Base-by-base conservation (phyloP, 2,888 invertebrate species). In the Hirudinaria manillensis region DNA sequence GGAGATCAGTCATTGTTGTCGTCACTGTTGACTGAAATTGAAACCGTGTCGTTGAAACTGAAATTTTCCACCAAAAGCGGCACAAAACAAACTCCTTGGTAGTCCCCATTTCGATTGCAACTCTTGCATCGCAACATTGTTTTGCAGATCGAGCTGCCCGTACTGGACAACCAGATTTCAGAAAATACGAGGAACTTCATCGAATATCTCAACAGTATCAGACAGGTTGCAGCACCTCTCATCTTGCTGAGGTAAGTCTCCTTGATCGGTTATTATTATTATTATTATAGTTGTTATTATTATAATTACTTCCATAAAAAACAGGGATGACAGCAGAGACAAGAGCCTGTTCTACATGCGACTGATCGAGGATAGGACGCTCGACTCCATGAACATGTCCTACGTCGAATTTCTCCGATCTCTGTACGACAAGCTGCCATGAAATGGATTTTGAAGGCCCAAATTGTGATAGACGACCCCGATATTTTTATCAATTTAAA, bases 401-500 rank as follows among this genome's bases (percentile, higher is more conserved):
- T 98, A 98, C 88, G 93, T 94, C 86, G 98, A 99, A 89, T 99
- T 99, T 88, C 89, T 99, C 85, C 96, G 98, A 87, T 94, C 96
- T 87, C 77, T 87, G 19, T n/a, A 66, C 29, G 55, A 72, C 32
- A 27, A 27, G 19, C 29, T 61, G 61, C 13, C 13, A 1, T 24
- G 10, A 61, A 1, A 61, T 29, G 1, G 61, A 61, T 7, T 19
- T 16, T n/a, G 61, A 61, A 13, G 7, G n/a, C 1, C 4, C 61
- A 29, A 13, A 61, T 45, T 45, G 45, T 45, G 45, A 45, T 45
- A 6, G 45, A 45, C 16, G 45, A 45, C 16, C 1, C n/a, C 10
- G 10, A 45, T 45, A 45, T 45, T 45, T 45, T 45, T 16, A 45
- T 45, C 45, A 45, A 45, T 45, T 10, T 45, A 10, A 45, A 45